phyloP scores from a whole-genome alignment of 2,888 invertebrate species.

The Deilephila porcellus region DNA sequence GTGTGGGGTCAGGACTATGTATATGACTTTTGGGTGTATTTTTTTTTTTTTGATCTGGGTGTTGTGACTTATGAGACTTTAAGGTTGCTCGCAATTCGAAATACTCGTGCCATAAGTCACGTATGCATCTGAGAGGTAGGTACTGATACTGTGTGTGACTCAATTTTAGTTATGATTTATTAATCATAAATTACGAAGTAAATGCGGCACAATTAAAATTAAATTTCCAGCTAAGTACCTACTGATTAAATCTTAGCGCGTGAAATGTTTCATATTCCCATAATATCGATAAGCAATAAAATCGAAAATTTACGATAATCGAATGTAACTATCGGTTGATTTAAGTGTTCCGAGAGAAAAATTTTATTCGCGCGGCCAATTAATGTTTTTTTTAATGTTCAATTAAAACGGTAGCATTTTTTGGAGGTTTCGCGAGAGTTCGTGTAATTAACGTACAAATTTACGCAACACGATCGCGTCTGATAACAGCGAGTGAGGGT shows the following conservation, averaged over 20 bases:
- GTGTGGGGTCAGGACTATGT: no score
- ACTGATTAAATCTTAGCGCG: background rate
- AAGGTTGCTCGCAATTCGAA: no score
- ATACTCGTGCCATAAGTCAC: no score
- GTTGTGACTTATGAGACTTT: no score
- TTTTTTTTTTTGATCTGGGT: no score
- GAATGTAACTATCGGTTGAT: conserved; percentile 59
- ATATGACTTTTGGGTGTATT: no score
- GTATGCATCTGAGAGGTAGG: no score
- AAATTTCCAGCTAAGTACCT: background rate
- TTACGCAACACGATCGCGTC: conserved; percentile 72
- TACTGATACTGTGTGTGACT: no score
- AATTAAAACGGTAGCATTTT: conserved; percentile 74
- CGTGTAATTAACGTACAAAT: conserved; percentile 69
- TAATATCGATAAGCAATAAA: conserved; percentile 48
- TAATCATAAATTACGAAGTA: background rate
- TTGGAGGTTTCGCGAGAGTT: conserved; percentile 59
- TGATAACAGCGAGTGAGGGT: conserved; percentile 50
- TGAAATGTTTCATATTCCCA: background rate
- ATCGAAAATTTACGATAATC: conserved; percentile 60
- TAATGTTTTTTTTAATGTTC: conserved; percentile 56
- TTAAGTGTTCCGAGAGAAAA: conserved; percentile 54
- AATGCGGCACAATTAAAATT: background rate
- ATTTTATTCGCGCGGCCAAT: conserved; percentile 54
- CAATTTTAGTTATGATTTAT: no score